Evolutionary conservation across 2,113 vertebrate genomes (phyloP).

Genomic region (Nothobranchius kuhntae): DNA sequence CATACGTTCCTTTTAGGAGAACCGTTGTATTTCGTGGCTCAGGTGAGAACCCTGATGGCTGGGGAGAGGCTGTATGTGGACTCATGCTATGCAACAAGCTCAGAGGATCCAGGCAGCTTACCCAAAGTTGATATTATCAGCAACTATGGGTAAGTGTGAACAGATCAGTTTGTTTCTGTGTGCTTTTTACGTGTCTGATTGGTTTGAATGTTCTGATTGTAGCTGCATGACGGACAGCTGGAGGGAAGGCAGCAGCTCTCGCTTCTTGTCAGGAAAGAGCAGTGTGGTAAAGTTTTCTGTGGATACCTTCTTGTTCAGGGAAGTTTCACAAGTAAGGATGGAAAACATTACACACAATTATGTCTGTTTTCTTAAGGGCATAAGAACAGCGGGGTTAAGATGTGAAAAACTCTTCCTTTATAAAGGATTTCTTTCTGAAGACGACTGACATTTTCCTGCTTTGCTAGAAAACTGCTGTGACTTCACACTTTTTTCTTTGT

Average conservation of each 20-base stretch:
- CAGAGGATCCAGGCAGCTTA: conserved; percentile 36
- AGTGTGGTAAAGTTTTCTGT: conserved; percentile 61
- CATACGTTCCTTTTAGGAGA: conserved; percentile 59
- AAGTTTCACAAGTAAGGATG: conserved; percentile 33
- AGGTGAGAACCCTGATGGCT: conserved; percentile 8
- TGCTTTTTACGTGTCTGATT: not conserved
- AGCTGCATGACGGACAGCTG: conserved; percentile 75
- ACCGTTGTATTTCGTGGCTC: conserved; percentile 61
- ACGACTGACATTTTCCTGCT: too few species aligned
- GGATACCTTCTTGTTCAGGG: conserved; percentile 64
- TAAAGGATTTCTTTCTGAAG: too few species aligned
- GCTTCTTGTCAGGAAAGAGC: conserved; percentile 31
- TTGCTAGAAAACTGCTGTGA: too few species aligned
- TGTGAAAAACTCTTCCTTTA: too few species aligned
- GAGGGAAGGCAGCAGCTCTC: conserved; percentile 58
- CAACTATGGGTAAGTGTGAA: conserved; percentile 45
- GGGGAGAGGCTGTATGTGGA: conserved; percentile 63
- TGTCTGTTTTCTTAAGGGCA: too few species aligned
- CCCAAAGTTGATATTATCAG: conserved; percentile 56
- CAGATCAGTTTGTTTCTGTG: not conserved
- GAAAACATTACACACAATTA: not conserved
- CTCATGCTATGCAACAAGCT: conserved; percentile 56
- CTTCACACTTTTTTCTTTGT: too few species aligned
- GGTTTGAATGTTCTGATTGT: not conserved
- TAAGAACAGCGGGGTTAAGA: too few species aligned